Percentiles rank a stretch among this genome's conserved stretches.
Conservation (phyloP, 2,113 vertebrate genomes). For the Stercorarius parasiticus region DNA sequence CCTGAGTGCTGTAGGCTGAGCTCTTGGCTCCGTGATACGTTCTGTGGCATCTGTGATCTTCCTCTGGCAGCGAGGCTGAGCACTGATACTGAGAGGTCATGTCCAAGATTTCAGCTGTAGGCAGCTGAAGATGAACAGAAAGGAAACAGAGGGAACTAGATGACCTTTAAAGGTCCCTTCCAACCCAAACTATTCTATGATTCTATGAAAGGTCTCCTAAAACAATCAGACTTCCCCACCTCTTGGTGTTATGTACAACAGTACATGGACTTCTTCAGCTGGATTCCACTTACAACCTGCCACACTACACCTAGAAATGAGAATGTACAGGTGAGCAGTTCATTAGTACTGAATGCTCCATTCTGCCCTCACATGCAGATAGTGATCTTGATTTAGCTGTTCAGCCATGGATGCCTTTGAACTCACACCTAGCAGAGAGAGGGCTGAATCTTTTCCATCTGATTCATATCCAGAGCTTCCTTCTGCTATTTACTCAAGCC, state of each 20-base stretch:
- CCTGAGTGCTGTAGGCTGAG: background rate
- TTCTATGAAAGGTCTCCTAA: background rate
- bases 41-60: background rate
- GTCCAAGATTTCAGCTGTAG: background rate
- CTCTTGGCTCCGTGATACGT: background rate
- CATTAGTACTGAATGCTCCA: background rate
- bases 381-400: conserved; percentile 51
- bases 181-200: background rate
- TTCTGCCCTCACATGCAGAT: conserved; percentile 40
- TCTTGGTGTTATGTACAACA: background rate
- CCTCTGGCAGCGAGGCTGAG: background rate
- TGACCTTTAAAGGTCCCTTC: background rate
- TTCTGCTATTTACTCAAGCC: conserved; percentile 56
- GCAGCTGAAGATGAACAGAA: background rate
- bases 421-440: conserved; percentile 54
- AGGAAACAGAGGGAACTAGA: background rate
- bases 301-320: background rate
- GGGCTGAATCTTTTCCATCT: conserved; percentile 60
- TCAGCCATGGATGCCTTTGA: conserved; percentile 57
- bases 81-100: background rate
- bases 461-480: conserved; percentile 63
- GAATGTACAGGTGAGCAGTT: conserved; percentile 22
- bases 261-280: background rate
- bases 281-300: background rate
- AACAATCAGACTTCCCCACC: background rate